Conservation (phyloP, 2,113 vertebrate species). For the Erythrocercus mccallii region DNA sequence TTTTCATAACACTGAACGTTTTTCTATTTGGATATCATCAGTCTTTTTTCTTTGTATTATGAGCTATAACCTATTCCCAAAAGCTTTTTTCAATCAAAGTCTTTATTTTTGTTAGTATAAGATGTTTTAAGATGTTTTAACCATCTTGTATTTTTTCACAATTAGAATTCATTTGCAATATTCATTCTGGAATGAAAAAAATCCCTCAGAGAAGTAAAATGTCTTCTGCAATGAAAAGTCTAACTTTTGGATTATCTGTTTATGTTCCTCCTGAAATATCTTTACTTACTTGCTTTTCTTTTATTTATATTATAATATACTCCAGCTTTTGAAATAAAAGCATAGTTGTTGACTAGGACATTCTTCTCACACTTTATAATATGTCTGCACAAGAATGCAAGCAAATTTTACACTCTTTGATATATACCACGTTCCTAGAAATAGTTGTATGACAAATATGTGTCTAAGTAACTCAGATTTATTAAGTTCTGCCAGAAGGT, state of each 20-base stretch:
- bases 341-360: not conserved
- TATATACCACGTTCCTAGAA: not conserved
- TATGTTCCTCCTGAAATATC: not conserved
- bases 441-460: not conserved
- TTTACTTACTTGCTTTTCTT: not conserved
- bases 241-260: not conserved
- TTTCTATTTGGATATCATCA: not conserved
- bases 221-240: not conserved
- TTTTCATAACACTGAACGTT: not conserved
- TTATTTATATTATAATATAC: not conserved
- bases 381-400: not conserved
- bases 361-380: constrained; percentile 8
- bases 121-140: constrained; percentile 23
- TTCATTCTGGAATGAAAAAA: not conserved
- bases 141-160: not conserved
- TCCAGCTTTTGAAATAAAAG: not conserved
- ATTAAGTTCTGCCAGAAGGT: not conserved
- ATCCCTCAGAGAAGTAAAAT: not conserved
- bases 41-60: not conserved
- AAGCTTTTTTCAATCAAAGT: not conserved
- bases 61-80: not conserved
- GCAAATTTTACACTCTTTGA: not conserved
- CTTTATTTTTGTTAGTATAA: not conserved
- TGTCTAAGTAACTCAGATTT: not conserved
- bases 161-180: not conserved